Base-by-base conservation (phyloP, 2,797 vertebrate genomes). In the Enteromius viviparus region DNA sequence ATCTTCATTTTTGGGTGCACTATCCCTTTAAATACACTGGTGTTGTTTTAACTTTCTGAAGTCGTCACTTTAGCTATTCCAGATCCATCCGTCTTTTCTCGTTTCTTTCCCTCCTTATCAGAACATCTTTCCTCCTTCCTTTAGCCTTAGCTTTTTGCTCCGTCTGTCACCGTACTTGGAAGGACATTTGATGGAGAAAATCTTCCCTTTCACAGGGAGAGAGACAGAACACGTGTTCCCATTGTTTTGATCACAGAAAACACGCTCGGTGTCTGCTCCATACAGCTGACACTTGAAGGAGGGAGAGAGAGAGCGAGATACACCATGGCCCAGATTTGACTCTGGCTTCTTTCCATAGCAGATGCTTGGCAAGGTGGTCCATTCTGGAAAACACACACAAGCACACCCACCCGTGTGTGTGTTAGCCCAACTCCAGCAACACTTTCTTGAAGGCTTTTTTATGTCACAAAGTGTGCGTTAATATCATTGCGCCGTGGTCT, bases 181-280 rank as follows among this genome's bases (percentile, higher is more conserved):
- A 82, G 64, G 72, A 76, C 62, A 42, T 68, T 53, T 76, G 72
- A 82, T 74, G 72, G 72, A 82, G 81, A 76, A 82, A 58, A 68
- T 82, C 72, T 55, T 68, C 3, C 21, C 47, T 76, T 76, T 82
- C 34, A 82, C 49, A 69, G 34, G 45, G 62, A 17, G 34, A 82
- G 71, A 75, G 62, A 82, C 62, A 68, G 81, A 82, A 76, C 81
- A 82, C 37, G 72, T 82, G 81, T 82, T 53, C 65, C 37, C 37
- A 69, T 82, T 82, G 81, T 82, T 82, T 76, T 82, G 81, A 76
- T 82, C 81, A 82, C 80, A 76, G 71, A 65, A 82, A 82, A 82
- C 80, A 76, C 72, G 64, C 60, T 66, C 34, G 3, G n/a, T 69
- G 81, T 68, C 80, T 76, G 47, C 60, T 76, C 55, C 7, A 10